Conservation (phyloP, 2,797 vertebrate species). For the Chrosomus eos region DNA sequence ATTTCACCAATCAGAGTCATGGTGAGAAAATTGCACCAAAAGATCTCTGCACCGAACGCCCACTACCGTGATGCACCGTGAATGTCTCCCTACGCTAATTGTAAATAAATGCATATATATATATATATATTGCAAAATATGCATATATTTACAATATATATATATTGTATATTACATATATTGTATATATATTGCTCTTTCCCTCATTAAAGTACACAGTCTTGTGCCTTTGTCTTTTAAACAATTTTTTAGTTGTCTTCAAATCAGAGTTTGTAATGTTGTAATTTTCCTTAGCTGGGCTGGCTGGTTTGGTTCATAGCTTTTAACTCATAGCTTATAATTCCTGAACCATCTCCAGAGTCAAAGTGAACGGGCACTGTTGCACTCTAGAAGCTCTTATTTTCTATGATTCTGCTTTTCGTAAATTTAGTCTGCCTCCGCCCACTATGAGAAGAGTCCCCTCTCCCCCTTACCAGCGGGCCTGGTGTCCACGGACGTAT, state of each 20-base stretch:
- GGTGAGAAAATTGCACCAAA: background rate
- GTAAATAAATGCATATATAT: too few relatives aligned
- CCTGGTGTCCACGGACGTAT: constrained; percentile 93
- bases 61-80: background rate
- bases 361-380: background rate
- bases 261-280: background rate
- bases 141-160: too few relatives aligned
- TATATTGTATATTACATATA: too few relatives aligned
- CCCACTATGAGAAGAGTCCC: background rate
- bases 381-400: background rate
- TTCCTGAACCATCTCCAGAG: background rate
- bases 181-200: too few relatives aligned
- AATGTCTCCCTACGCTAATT: background rate
- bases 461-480: constrained; percentile 85
- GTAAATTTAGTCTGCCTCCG: background rate
- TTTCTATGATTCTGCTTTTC: background rate
- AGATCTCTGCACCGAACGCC: background rate
- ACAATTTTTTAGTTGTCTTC: background rate
- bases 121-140: too few relatives aligned
- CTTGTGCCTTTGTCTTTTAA: background rate
- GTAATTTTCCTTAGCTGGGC: background rate
- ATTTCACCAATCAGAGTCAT: background rate
- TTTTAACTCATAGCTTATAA: background rate
- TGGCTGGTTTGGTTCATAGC: background rate
- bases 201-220: background rate